Conservation (phyloP, 2,113 vertebrate genomes). For the Proterorhinus semilunaris region DNA sequence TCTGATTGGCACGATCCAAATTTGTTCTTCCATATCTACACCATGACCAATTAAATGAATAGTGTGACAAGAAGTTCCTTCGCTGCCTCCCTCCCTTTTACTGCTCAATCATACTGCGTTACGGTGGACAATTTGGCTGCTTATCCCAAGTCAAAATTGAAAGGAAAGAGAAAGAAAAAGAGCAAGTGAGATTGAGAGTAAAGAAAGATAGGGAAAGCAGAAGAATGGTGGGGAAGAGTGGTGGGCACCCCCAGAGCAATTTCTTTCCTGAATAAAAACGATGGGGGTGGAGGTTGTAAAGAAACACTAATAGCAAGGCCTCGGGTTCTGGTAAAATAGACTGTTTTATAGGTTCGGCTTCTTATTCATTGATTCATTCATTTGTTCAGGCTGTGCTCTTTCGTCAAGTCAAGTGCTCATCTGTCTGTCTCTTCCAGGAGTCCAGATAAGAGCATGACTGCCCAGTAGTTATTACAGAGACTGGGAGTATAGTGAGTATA, state of each 20-base stretch:
- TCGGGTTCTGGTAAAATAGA: conserved; percentile 93
- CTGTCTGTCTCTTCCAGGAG: conserved; percentile 77
- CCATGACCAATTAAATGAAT: conserved; percentile 91
- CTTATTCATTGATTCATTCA: conserved; percentile 83
- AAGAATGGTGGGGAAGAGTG: conserved; percentile 87
- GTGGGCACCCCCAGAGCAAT: conserved; percentile 82
- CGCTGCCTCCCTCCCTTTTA: conserved; percentile 82
- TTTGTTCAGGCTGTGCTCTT: conserved; percentile 76
- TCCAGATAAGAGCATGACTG: conserved; percentile 91
- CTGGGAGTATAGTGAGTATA: conserved; percentile 49
- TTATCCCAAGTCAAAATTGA: conserved; percentile 98
- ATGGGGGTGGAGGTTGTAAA: conserved; percentile 64
- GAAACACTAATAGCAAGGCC: conserved; percentile 89
- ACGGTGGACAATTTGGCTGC: conserved; percentile 79
- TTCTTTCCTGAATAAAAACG: conserved; percentile 82
- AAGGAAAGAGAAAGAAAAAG: conserved; percentile 94
- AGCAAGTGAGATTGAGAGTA: conserved; percentile 68
- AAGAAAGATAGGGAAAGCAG: conserved; percentile 63
- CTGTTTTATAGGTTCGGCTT: conserved; percentile 83
- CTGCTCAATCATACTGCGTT: conserved; percentile 99
- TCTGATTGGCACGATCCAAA: conserved; percentile 44
- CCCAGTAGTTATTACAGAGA: conserved; percentile 84
- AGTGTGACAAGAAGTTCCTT: conserved; percentile 74
- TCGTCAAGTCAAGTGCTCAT: conserved; percentile 90
- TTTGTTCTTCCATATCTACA: conserved; percentile 84